phyloP scores from a whole-genome alignment of 2,888 invertebrate genomes.

The Ethmia dodecea region DNA sequence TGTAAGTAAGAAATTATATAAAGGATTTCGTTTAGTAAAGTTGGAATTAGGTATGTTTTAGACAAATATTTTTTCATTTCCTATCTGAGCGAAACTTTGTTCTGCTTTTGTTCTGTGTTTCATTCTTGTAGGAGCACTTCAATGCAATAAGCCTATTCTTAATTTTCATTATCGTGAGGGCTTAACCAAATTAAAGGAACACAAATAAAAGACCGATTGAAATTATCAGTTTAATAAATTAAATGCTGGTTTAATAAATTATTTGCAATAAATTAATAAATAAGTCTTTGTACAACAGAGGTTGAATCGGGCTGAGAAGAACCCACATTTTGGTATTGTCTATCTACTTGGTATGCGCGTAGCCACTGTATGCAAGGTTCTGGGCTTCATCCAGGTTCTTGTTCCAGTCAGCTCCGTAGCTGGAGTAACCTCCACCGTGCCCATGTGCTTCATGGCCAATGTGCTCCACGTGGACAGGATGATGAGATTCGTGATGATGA shows the following conservation, averaged over 20 bases:
- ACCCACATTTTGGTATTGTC: conserved; percentile 28
- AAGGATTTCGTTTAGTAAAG: too few relatives aligned
- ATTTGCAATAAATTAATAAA: conserved; percentile 48
- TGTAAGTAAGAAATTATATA: too few relatives aligned
- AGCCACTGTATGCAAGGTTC: conserved; percentile 84
- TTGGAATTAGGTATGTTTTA: too few relatives aligned
- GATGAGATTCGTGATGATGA: conserved; percentile 78
- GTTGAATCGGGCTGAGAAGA: conserved; percentile 23
- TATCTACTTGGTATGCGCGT: conserved; percentile 58
- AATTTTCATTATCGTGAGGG: not conserved
- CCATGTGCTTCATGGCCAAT: conserved; percentile 47
- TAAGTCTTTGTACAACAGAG: conserved; percentile 71
- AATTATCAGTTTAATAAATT: conserved; percentile 43
- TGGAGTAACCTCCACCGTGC: conserved; percentile 41
- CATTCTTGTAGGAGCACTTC: not conserved
- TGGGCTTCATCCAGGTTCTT: conserved; percentile 81
- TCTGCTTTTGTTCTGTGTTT: conserved; percentile 1
- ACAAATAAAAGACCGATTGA: too few relatives aligned
- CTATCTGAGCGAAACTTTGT: too few relatives aligned
- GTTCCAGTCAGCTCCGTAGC: conserved; percentile 67
- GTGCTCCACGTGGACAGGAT: conserved; percentile 78
- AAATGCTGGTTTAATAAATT: conserved; percentile 53
- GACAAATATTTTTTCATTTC: too few relatives aligned
- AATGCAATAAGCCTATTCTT: not conserved
- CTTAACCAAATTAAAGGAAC: conserved; percentile 25